phyloP scores from a whole-genome alignment of 2,113 vertebrate species.

The Trematomus loennbergii region DNA sequence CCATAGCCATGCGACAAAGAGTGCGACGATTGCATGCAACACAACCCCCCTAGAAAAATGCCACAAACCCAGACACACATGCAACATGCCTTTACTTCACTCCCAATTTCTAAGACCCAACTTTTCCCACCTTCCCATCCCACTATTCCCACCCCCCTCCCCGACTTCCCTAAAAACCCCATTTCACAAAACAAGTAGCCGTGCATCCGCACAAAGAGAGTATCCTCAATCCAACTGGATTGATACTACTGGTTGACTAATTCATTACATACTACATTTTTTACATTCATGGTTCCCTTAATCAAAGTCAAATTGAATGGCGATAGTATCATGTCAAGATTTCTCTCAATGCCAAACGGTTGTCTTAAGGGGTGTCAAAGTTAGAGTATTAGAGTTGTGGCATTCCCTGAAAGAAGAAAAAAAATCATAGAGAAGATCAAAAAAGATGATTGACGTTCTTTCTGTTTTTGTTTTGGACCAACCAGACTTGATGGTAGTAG shows the following conservation, averaged over 20 bases:
- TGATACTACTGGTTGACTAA: slow-evolving; percentile 53
- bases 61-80: slow-evolving; percentile 63
- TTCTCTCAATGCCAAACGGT: slow-evolving; percentile 85
- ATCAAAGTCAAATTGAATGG: slow-evolving; percentile 57
- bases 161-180: slow-evolving; percentile 56
- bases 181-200: slow-evolving; percentile 83
- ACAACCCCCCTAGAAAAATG: slow-evolving; percentile 39
- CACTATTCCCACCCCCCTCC: slow-evolving; percentile 9
- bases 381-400: slow-evolving; percentile 75
- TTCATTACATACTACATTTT: slow-evolving; percentile 35
- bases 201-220: slow-evolving; percentile 84
- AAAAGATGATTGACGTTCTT: slow-evolving; percentile 67
- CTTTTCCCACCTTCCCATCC: slow-evolving; percentile 52
- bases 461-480: slow-evolving; percentile 47
- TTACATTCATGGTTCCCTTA: slow-evolving; percentile 40
- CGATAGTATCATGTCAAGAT: slow-evolving; percentile 67
- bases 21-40: slow-evolving; percentile 66
- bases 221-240: slow-evolving; percentile 82
- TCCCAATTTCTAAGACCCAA: slow-evolving; percentile 54
- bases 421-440: slow-evolving; percentile 70
- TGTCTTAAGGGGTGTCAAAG: slow-evolving; percentile 75
- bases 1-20: slow-evolving; percentile 80
- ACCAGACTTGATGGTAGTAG: slow-evolving; percentile 56
- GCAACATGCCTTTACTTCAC: slow-evolving; percentile 80
- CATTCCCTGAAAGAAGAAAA: slow-evolving; percentile 78